Evolutionary conservation across 2,113 vertebrate genomes (phyloP).

Genomic region (Numida meleagris): DNA sequence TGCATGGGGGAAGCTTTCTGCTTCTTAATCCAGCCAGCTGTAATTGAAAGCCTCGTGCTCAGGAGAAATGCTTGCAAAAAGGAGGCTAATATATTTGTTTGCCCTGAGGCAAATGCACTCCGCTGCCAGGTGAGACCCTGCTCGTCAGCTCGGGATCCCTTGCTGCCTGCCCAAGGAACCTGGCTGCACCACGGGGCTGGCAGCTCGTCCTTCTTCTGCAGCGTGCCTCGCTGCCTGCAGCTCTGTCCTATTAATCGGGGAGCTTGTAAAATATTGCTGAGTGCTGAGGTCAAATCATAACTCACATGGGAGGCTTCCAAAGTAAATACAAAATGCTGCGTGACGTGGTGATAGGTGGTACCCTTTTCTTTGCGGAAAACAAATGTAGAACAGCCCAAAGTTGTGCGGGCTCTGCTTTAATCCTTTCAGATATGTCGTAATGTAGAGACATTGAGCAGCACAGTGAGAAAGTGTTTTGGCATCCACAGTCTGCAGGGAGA

Average conservation of each 20-base stretch:
- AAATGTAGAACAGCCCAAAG: neutral
- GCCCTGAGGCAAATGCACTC: neutral
- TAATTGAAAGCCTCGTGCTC: neutral
- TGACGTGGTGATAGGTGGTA: rapidly evolving
- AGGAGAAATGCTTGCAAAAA: neutral
- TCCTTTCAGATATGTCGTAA: no score
- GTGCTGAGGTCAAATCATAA: neutral
- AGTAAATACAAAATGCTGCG: neutral
- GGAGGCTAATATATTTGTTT: neutral
- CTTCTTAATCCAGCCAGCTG: neutral
- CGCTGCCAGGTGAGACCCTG: neutral
- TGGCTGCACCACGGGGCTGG: neutral
- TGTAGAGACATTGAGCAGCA: neutral
- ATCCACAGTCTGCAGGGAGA: neutral
- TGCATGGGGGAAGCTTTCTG: neutral
- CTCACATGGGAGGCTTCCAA: neutral
- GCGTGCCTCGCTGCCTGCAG: neutral
- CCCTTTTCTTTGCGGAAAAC: neutral
- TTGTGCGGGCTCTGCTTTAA: neutral
- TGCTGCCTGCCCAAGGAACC: neutral
- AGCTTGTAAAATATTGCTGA: neutral
- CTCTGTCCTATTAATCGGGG: no score
- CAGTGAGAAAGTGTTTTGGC: neutral
- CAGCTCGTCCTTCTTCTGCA: rapidly evolving
- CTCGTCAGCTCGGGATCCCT: neutral